phyloP scores from a whole-genome alignment of 2,797 vertebrate species.

The Bovichtus diacanthus region DNA sequence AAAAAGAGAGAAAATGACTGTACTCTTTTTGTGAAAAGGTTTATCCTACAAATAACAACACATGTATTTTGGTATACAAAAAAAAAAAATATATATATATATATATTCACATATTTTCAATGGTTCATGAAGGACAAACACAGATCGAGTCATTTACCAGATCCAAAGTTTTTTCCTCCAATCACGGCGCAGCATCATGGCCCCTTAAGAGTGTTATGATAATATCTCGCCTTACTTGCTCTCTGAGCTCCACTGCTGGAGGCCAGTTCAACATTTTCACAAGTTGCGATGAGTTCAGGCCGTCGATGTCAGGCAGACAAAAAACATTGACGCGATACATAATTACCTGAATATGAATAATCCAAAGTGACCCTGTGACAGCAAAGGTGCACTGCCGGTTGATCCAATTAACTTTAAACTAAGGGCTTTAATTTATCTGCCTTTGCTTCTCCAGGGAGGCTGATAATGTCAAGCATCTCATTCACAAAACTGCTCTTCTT shows the following conservation, averaged over 20 bases:
- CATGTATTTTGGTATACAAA: too few species aligned
- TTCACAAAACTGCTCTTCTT: conserved; percentile 50
- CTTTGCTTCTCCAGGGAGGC: conserved; percentile 60
- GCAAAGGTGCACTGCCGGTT: conserved; percentile 67
- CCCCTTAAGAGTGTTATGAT: conserved; percentile 28
- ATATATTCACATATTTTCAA: not conserved
- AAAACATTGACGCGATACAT: conserved; percentile 54
- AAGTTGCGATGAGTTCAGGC: conserved; percentile 43
- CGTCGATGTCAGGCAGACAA: conserved; percentile 46
- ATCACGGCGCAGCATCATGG: not conserved
- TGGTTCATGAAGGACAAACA: conserved; percentile 2
- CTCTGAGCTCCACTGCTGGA: conserved; percentile 25
- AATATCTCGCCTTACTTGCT: conserved; percentile 47
- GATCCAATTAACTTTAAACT: conserved; percentile 81
- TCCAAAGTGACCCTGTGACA: conserved; percentile 68
- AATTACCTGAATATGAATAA: conserved; percentile 77
- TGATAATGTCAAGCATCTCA: conserved; percentile 65
- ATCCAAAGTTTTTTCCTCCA: conserved; percentile 22
- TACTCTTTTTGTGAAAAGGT: not conserved
- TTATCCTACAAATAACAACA: not conserved
- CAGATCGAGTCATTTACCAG: conserved; percentile 22
- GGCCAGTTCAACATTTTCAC: conserved; percentile 58
- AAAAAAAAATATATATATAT: too few species aligned
- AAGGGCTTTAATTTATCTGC: conserved; percentile 69
- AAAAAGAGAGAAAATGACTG: not conserved